Evolutionary conservation across 2,113 vertebrate genomes (phyloP).

Genomic region (Sturnira hondurensis): DNA sequence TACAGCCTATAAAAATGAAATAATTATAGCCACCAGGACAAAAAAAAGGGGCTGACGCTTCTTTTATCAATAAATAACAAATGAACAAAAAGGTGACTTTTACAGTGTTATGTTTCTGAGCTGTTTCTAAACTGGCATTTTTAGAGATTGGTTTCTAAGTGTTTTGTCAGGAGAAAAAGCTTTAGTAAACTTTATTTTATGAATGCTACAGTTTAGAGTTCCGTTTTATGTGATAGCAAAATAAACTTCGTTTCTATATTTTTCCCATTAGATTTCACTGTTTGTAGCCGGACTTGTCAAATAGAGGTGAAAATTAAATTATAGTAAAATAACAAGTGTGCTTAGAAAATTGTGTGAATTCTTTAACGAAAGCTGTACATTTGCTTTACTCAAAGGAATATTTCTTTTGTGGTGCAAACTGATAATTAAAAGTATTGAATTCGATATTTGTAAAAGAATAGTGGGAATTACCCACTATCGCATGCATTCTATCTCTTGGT

Average conservation of each 20-base stretch:
- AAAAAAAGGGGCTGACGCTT: constrained; percentile 11
- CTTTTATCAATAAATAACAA: constrained; percentile 61
- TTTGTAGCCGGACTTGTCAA: constrained; percentile 31
- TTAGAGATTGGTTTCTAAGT: constrained; percentile 39
- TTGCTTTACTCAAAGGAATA: not conserved
- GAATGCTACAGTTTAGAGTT: constrained; percentile 2
- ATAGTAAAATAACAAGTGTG: constrained; percentile 22
- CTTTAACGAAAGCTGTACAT: not conserved
- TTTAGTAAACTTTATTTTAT: constrained; percentile 51
- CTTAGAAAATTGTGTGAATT: constrained; percentile 26
- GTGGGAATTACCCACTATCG: not conserved
- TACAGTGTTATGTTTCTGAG: not conserved
- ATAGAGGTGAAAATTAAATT: constrained; percentile 58
- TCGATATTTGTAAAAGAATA: constrained; percentile 20
- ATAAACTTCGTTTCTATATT: not conserved
- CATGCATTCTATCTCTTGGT: not conserved
- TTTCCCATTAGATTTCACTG: not conserved
- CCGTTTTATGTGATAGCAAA: constrained; percentile 36
- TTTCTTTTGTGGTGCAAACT: not conserved
- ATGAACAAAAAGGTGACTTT: constrained; percentile 54
- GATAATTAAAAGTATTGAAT: constrained; percentile 36
- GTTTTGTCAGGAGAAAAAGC: constrained; percentile 41
- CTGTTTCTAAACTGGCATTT: constrained; percentile 49
- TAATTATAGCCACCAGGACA: constrained; percentile 19
- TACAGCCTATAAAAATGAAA: constrained; percentile 2